These are phyloP conservation scores for Dissostichus mawsoni DNA, from an alignment of 2,113 vertebrate genomes.

Conservation along the genomic window DNA sequence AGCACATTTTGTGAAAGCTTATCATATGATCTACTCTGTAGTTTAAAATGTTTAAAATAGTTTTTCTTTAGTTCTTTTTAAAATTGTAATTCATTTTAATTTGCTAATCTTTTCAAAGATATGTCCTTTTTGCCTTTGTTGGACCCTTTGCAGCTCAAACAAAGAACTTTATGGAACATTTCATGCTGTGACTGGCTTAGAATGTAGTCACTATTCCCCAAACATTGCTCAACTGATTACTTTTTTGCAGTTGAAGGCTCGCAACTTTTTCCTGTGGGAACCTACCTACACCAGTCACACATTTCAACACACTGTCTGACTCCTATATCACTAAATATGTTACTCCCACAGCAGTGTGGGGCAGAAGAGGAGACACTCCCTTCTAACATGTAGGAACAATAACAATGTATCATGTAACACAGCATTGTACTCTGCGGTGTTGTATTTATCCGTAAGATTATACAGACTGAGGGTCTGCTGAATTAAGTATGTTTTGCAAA, in stretches of 20 bases:
- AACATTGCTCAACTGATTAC: conserved; percentile 38
- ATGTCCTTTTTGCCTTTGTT: not conserved
- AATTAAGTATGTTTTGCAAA: conserved; percentile 55
- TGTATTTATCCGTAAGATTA: conserved; percentile 41
- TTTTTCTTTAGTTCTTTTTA: not conserved
- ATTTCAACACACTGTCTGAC: conserved; percentile 48
- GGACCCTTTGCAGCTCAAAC: not conserved
- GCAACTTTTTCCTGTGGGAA: conserved; percentile 34
- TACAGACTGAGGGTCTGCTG: conserved; percentile 1
- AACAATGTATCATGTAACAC: conserved; percentile 42
- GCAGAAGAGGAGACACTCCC: conserved; percentile 33
- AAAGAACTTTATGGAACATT: not conserved
- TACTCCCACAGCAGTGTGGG: not conserved
- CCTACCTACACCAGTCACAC: conserved; percentile 21
- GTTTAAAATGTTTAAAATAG: not conserved
- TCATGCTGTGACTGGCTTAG: conserved; percentile 45
- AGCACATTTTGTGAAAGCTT: not conserved
- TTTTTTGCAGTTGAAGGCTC: conserved; percentile 39
- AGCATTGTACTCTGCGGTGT: not conserved
- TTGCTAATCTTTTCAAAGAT: not conserved
- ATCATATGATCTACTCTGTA: not conserved
- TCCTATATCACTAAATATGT: not conserved
- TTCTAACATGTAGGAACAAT: conserved; percentile 21
- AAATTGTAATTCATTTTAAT: not conserved
- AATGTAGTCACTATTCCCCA: not conserved